phyloP scores from a whole-genome alignment of 2,113 vertebrate species.

The Nansenia antarctica region DNA sequence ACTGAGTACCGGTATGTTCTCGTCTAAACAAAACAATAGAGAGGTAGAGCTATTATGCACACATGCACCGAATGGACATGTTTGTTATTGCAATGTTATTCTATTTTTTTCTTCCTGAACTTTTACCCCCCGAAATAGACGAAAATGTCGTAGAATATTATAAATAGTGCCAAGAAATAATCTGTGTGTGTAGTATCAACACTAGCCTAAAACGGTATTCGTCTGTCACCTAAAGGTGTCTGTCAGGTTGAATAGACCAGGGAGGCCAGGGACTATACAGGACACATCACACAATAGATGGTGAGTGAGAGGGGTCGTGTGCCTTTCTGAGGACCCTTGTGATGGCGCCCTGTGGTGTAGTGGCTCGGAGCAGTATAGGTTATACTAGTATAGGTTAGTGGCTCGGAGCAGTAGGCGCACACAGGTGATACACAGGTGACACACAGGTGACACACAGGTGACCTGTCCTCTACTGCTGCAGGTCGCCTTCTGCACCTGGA shows the following conservation, averaged over 20 bases:
- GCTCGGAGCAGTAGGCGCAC: neutral
- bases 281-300: neutral
- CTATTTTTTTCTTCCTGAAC: constrained; percentile 1
- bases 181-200: neutral
- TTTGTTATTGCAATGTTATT: neutral
- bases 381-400: neutral
- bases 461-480: neutral
- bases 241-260: neutral
- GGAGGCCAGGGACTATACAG: too few species aligned
- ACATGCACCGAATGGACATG: neutral
- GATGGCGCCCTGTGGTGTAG: too few species aligned
- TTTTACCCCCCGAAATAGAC: neutral
- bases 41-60: too few species aligned
- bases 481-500: neutral
- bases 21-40: neutral
- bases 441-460: neutral
- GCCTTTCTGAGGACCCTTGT: neutral
- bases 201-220: neutral
- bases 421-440: neutral
- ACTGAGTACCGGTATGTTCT: neutral
- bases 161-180: neutral
- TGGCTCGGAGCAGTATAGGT: neutral
- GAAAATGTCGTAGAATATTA: neutral
- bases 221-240: neutral
- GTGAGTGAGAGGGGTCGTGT: neutral